phyloP scores from a whole-genome alignment of 1,140 invertebrate species.

The Subanguina moxae region DNA sequence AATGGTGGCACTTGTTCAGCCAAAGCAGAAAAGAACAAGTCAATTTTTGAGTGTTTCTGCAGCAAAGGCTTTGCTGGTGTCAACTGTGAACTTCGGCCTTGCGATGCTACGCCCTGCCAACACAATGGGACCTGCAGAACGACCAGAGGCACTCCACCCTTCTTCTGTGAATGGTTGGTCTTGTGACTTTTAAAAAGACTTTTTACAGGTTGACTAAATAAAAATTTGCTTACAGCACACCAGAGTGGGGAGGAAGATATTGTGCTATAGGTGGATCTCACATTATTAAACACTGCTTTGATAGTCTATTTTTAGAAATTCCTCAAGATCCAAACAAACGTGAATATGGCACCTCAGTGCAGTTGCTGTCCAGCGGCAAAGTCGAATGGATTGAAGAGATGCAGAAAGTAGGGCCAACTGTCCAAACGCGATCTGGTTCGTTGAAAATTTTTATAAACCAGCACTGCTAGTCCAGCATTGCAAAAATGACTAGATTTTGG shows the following conservation, averaged over 20 bases:
- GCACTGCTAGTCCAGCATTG: too few species aligned
- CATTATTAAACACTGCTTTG: neutral
- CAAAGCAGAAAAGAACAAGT: conserved; percentile 18
- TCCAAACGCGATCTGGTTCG: too few species aligned
- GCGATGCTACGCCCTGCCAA: conserved; percentile 30
- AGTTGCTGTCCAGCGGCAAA: conserved; percentile 29
- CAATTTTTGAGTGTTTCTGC: conserved; percentile 32
- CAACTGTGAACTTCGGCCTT: conserved; percentile 25
- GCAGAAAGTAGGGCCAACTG: neutral
- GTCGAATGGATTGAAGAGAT: conserved; percentile 36
- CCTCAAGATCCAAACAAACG: conserved; percentile 17
- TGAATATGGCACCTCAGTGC: conserved; percentile 40
- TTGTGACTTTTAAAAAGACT: neutral
- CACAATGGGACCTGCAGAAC: conserved; percentile 41
- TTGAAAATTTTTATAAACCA: too few species aligned
- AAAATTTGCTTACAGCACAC: neutral
- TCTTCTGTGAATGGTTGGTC: conserved; percentile 30
- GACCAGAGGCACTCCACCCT: conserved; percentile 16
- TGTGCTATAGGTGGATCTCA: conserved; percentile 21
- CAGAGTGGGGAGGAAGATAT: conserved; percentile 25
- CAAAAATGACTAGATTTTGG: too few species aligned
- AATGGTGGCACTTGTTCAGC: conserved; percentile 28
- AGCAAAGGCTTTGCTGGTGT: conserved; percentile 21
- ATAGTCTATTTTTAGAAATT: conserved; percentile 10
- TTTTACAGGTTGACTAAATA: neutral